phyloP scores from a whole-genome alignment of 2,888 invertebrate species.

The Cotesia congregata region DNA sequence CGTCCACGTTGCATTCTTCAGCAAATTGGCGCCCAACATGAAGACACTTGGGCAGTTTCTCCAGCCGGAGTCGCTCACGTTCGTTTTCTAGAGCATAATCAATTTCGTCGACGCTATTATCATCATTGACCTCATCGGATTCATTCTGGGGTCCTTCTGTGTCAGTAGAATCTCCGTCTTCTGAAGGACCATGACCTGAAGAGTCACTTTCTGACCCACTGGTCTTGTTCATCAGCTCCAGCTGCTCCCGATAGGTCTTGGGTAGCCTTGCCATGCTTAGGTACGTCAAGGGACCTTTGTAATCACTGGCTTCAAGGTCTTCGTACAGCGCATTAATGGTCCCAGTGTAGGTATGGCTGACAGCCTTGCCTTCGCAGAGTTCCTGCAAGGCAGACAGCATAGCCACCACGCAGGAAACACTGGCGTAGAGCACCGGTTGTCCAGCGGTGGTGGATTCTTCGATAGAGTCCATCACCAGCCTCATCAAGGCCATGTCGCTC shows the following conservation, averaged over 20 bases:
- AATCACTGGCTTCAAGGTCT: conserved; percentile 74
- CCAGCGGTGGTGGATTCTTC: conserved; percentile 92
- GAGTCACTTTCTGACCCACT: conserved; percentile 65
- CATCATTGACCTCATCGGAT: conserved; percentile 62
- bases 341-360: conserved; percentile 73
- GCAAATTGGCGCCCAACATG: conserved; percentile 71
- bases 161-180: conserved; percentile 66
- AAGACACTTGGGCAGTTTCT: conserved; percentile 74
- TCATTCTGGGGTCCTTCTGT: conserved; percentile 66
- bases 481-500: conserved; percentile 85
- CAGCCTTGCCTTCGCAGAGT: conserved; percentile 81
- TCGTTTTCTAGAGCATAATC: conserved; percentile 67
- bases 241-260: conserved; percentile 77
- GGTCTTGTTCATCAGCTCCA: conserved; percentile 68
- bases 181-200: conserved; percentile 66
- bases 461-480: conserved; percentile 92
- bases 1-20: conserved; percentile 82
- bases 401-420: conserved; percentile 87
- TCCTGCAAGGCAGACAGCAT: conserved; percentile 87
- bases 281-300: conserved; percentile 87
- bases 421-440: conserved; percentile 82
- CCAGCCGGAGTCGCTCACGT: conserved; percentile 70
- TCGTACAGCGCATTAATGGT: conserved; percentile 66
- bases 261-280: conserved; percentile 87
- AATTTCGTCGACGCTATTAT: conserved; percentile 60